Base-by-base conservation (phyloP, 2,888 invertebrate species). In the Euplexia lucipara region DNA sequence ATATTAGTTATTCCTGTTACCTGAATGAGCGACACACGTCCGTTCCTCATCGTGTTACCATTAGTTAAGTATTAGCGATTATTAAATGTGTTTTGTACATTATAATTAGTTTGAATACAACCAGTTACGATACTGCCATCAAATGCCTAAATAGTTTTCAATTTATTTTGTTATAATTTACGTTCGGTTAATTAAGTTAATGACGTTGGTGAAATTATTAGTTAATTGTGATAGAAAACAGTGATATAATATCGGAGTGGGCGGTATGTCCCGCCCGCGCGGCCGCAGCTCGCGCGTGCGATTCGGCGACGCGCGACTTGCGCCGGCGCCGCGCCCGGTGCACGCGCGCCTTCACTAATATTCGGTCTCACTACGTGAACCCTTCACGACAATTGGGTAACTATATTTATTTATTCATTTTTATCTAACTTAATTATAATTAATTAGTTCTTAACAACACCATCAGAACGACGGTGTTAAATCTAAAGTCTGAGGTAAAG, bases 401-500 rank as follows among this genome's bases (percentile, higher is more conserved):
- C 89, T 91, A 90, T 92, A 92, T 92, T 94, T 92, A 93, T 94
- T 95, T 94, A 92, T 94, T 94, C 74, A 85, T 88, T 85, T 78
- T 85, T 88, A 88, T 85, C 85, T 92, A 92, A 92, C 91, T 92
- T 93, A 93, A 92, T 89, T 90, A 88, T 91, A 91, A 90, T 85
- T 86, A 91, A 90, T 91, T 94, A 94, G 92, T 91, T 91, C 80
- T 86, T 92, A 92, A 87, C 85, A 84, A 85, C 94, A 92, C 93
- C 93, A 90, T 92, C 91, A 89, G 86, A 88, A 89, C 89, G 93
- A 90, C 86, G 95, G 94, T 93, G 94, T 92, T 88, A 91, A 94
- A 93, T 92, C 93, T 94, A 92, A 95, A 95, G 95, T 95, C 95
- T 95, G 95, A 95, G 95, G 95, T 95, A 91, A 94, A 93, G 95